phyloP scores from a whole-genome alignment of 2,888 invertebrate genomes.

The Tholera decimalis region DNA sequence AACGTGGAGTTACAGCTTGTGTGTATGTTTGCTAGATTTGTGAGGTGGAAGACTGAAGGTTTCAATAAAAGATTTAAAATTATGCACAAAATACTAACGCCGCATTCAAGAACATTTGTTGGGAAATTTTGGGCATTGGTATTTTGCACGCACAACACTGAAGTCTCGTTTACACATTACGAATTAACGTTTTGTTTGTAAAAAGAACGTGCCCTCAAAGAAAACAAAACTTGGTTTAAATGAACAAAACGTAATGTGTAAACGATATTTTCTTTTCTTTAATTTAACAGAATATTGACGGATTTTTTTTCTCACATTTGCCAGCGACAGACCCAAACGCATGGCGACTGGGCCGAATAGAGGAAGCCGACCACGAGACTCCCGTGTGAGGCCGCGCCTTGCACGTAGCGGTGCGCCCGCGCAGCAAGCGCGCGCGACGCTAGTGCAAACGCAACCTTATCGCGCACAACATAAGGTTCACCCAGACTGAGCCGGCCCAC shows the following conservation, averaged over 20 bases:
- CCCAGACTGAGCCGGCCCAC: constrained; percentile 40
- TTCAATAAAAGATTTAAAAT: constrained; percentile 31
- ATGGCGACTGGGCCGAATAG: constrained; percentile 95
- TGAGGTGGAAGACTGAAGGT: constrained; percentile 44
- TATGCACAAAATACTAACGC: constrained; percentile 50
- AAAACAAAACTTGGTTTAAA: background rate
- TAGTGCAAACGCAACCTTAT: constrained; percentile 37
- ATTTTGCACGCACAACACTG: constrained; percentile 47
- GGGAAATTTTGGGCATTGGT: constrained; percentile 35
- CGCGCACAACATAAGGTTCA: constrained; percentile 20
- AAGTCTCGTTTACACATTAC: constrained; percentile 32
- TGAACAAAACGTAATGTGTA: constrained; percentile 15
- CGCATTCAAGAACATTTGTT: background rate
- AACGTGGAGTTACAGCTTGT: constrained; percentile 71
- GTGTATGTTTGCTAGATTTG: constrained; percentile 74
- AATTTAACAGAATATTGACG: constrained; percentile 10
- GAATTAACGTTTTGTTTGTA: constrained; percentile 10
- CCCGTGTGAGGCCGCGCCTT: constrained; percentile 93
- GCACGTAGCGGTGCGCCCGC: constrained; percentile 80
- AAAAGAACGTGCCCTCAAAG: background rate
- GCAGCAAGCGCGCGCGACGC: constrained; percentile 69
- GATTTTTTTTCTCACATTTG: constrained; percentile 3
- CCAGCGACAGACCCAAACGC: constrained; percentile 95
- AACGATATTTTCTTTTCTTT: background rate
- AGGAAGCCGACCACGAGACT: constrained; percentile 96